Evolutionary conservation across 2,888 invertebrate genomes (phyloP), one percentile per base, ranked within the genome.

Genomic region (Parascotia fuliginaria): DNA sequence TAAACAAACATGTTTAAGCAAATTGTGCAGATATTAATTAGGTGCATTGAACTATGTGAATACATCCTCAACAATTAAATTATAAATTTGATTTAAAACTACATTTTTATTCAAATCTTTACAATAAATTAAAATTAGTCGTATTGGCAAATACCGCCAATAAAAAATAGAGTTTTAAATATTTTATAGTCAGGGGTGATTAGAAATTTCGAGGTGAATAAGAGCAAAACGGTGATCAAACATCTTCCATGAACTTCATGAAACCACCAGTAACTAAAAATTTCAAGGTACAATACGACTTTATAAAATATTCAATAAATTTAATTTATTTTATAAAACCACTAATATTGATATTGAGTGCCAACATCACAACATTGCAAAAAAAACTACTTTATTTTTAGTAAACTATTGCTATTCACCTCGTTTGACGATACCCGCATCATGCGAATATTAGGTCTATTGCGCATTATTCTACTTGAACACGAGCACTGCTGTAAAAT

Each of bases 381-480:
- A n/a, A n/a, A n/a, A n/a, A n/a, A n/a, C n/a, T n/a, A n/a, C n/a
- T n/a, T n/a, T n/a, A n/a, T n/a, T n/a, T n/a, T n/a, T n/a, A n/a
- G n/a, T n/a, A n/a, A n/a, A n/a, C n/a, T n/a, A n/a, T n/a, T n/a
- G n/a, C n/a, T n/a, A n/a, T 19, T 19, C 19, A 19, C 19, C 19
- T 5, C 5, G 19, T 19, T 5, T 19, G 19, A 3, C 19, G 19
- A 12, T 22, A 38, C 31, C 31, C 29, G 22, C 29, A 14, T 44
- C 19, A 13, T 7, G 31, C 22, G 31, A 38, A 19, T 31, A 38
- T 22, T 13, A 37, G 29, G 37, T 44, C 14, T 29, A 31, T 14
- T 13, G 37, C 37, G 28, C 43, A 44, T 44, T 44, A 31, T 34
- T 42, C 12, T 37, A 48, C 15, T 36, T 37, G 31, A 37, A 31